Conservation (phyloP, 2,797 vertebrate genomes). For the Peromyscus attwateri region DNA sequence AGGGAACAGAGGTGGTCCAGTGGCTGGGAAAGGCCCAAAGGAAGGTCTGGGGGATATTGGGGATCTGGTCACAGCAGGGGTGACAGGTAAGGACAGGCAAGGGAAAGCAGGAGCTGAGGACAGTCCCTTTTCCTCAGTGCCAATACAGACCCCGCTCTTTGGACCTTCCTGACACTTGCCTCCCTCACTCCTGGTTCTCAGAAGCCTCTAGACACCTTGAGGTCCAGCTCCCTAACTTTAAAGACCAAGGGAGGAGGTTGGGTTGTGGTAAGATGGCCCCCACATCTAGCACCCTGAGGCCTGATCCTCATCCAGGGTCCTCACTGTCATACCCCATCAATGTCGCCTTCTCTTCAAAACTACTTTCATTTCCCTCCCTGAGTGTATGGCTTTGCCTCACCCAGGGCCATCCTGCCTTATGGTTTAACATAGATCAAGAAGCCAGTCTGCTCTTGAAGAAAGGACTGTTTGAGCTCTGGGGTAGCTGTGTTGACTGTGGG, state of each 20-base stretch:
- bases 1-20: background rate
- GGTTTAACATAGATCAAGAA: background rate
- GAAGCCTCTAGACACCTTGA: background rate
- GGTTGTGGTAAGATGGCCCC: background rate
- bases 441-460: background rate
- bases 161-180: background rate
- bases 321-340: too few relatives aligned
- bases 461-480: background rate
- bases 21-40: background rate
- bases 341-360: background rate
- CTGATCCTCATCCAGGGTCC: too few relatives aligned
- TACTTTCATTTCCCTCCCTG: background rate
- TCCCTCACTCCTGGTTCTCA: background rate
- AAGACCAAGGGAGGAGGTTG: background rate
- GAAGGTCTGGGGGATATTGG: background rate
- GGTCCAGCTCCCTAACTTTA: background rate
- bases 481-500: background rate
- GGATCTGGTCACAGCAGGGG: background rate
- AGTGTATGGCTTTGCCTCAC: accelerated
- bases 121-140: background rate
- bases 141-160: background rate
- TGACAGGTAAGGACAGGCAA: background rate
- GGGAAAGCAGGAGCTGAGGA: background rate
- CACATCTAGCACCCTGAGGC: accelerated
- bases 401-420: background rate